Base-by-base conservation (phyloP, 2,113 vertebrate species). In the Eubucco bourcierii region DNA sequence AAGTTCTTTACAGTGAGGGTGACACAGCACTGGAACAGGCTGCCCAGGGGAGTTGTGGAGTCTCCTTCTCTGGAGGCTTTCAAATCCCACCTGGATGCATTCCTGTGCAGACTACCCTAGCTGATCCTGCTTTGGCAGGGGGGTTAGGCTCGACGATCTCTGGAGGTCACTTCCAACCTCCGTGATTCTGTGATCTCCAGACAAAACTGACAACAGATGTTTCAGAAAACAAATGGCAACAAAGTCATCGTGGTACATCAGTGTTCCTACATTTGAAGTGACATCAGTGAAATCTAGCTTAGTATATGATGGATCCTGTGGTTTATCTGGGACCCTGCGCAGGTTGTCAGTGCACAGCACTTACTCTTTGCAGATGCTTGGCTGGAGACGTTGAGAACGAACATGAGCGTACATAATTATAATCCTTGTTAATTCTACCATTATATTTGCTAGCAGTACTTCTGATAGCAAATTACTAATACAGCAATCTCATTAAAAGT, bases 391-490 rank as follows among this genome's bases (percentile, higher is more conserved):
- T 68, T n/a, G 53, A n/a, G 72, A 94, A 70, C 0, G 9, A 91
- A 90, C 71, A 79, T 9, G 23, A 64, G 50, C 44, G 1, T 82
- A 67, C 41, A 67, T 92, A 77, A 80, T 87, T 88, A 64, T 87
- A 93, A 93, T 88, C 78, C 78, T 80, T 79, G 84, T 72, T 93
- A 95, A 91, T 88, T 80, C 80, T 81, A 37, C 65, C 74, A 80
- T 90, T 90, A 46, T 94, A 47, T 93, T 91, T 79, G 67, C 68
- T 85, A 74, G 75, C 61, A 88, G 83, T 74, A 46, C 84, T 94
- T 91, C 72, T 87, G 65, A 82, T 74, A 94, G 90, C 74, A 91
- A 87, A 80, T 87, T 90, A 91, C 84, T 68, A 72, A 68, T 90
- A 67, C 71, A 84, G 55, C 84, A 84, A 93, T 85, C 64, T 90